These are phyloP conservation scores for Cyaniris semiargus DNA, from an alignment of 2,888 invertebrate species.

Conservation along the genomic window DNA sequence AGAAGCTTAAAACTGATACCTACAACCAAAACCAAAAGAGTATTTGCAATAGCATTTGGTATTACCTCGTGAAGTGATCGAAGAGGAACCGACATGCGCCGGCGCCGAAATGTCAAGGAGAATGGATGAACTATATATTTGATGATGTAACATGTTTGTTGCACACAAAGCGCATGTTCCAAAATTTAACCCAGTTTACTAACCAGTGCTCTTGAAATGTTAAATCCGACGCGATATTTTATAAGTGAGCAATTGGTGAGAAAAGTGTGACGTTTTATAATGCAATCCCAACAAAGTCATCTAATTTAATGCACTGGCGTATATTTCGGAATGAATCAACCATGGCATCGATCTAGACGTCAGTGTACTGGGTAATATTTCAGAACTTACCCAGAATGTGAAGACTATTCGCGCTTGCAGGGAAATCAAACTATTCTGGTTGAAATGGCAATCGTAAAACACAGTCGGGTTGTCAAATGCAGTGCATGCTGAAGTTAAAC, in stretches of 20 bases:
- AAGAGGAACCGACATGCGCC: constrained; percentile 31
- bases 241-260: too few species aligned
- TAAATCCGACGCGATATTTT: too few species aligned
- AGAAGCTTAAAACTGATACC: too few species aligned
- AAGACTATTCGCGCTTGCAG: not conserved
- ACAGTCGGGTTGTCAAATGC: not conserved
- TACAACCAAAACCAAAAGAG: not conserved
- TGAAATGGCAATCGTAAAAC: constrained; percentile 1
- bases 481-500: not conserved
- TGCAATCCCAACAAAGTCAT: too few species aligned
- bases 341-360: too few species aligned
- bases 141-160: constrained; percentile 11
- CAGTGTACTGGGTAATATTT: not conserved
- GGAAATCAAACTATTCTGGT: not conserved
- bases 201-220: too few species aligned
- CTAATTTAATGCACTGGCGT: too few species aligned
- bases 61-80: not conserved
- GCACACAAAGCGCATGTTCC: not conserved
- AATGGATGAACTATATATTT: constrained; percentile 39
- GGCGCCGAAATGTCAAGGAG: constrained; percentile 41
- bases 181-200: too few species aligned
- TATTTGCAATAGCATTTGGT: not conserved
- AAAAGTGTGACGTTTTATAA: too few species aligned
- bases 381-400: not conserved
- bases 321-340: not conserved